phyloP scores from a whole-genome alignment of 37 sponge, comb jelly and placozoan genomes.

The Mnemiopsis leidyi region DNA sequence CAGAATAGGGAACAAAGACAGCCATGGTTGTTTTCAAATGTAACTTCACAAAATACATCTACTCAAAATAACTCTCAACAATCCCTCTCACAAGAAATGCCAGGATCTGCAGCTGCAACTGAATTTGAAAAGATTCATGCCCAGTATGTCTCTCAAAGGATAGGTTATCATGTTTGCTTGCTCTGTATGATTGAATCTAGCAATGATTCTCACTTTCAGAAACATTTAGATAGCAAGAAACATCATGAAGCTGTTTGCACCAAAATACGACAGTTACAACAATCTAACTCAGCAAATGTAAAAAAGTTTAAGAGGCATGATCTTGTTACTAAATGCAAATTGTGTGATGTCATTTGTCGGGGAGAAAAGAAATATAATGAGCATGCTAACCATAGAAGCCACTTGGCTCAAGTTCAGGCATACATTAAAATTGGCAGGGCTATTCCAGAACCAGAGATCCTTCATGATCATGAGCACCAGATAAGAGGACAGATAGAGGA shows the following conservation, averaged over 20 bases:
- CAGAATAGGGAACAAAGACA: background rate
- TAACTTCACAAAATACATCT: background rate
- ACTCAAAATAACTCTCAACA: background rate
- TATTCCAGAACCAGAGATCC: background rate
- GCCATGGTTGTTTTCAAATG: constrained; percentile 36
- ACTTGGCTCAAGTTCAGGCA: constrained; percentile 4
- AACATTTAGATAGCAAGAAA: constrained; percentile 45
- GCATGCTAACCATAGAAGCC: constrained; percentile 8
- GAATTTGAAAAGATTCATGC: background rate
- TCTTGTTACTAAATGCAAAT: background rate
- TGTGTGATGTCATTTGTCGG: background rate
- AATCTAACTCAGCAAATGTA: background rate
- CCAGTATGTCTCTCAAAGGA: constrained; percentile 4
- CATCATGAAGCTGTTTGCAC: background rate
- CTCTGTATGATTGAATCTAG: constrained; percentile 49
- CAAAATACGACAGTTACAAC: background rate
- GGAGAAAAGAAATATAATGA: constrained; percentile 21
- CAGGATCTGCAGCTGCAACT: background rate
- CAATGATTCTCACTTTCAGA: constrained; percentile 3
- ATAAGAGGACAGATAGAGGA: background rate
- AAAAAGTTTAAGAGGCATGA: background rate
- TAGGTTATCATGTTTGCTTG: constrained; percentile 52
- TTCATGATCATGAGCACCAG: constrained; percentile 31
- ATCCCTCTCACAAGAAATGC: background rate
- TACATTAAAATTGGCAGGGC: background rate